Conservation (phyloP, 2,888 invertebrate species). For the Cremastinae sp. region DNA sequence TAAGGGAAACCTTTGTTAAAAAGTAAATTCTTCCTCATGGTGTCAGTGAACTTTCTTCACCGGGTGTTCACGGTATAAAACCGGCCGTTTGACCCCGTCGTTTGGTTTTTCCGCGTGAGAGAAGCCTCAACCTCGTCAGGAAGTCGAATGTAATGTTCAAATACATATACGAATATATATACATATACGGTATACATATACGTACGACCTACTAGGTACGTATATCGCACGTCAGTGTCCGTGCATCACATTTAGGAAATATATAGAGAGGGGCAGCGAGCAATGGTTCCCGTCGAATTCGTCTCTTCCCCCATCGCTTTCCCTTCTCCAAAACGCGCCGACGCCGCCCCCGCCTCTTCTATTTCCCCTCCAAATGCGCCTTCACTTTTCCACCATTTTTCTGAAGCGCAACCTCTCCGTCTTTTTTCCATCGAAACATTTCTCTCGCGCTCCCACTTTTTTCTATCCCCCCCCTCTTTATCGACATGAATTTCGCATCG, state of each 20-base stretch:
- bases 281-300: constrained; percentile 46
- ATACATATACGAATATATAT: no score
- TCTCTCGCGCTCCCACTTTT: not conserved
- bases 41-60: constrained; percentile 76
- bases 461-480: constrained; percentile 21
- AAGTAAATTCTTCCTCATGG: constrained; percentile 76
- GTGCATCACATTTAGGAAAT: constrained; percentile 5
- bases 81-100: constrained; percentile 76
- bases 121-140: constrained; percentile 75
- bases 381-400: constrained; percentile 57
- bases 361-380: constrained; percentile 38
- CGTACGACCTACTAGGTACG: not conserved
- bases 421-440: constrained; percentile 8
- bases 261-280: constrained; percentile 39
- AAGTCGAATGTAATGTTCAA: constrained; percentile 67
- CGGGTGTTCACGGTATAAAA: constrained; percentile 57
- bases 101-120: constrained; percentile 76
- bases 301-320: constrained; percentile 51
- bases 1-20: constrained; percentile 63
- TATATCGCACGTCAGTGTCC: not conserved
- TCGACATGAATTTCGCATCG: no score
- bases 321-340: constrained; percentile 47
- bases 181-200: not conserved
- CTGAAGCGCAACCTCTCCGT: constrained; percentile 42
- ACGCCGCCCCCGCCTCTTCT: constrained; percentile 52